Percentiles rank a stretch among this genome's conserved stretches.
Evolutionary conservation across 2,888 invertebrate genomes (phyloP).

Genomic region (Patella ulyssiponensis): DNA sequence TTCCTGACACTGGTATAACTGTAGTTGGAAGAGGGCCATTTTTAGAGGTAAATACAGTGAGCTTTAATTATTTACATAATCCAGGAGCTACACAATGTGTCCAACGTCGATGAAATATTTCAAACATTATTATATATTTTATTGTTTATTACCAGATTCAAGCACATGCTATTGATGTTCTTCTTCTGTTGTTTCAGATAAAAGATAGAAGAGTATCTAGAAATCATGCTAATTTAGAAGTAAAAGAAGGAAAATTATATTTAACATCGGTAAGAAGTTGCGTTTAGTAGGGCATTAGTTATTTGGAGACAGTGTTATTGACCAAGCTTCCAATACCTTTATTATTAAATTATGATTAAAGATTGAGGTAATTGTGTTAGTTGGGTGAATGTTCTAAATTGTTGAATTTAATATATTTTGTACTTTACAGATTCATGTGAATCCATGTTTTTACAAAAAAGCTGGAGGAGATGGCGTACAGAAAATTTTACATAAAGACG

Average conservation of each 20-base stretch:
- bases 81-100: too few relatives aligned
- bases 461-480: slow-evolving; percentile 50
- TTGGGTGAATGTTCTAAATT: too few relatives aligned
- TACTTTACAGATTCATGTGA: slow-evolving; percentile 70
- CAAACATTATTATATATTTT: too few relatives aligned
- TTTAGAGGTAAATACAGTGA: slow-evolving; percentile 54
- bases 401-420: neutral
- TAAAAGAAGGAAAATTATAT: slow-evolving; percentile 68
- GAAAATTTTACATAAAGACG: slow-evolving; percentile 67
- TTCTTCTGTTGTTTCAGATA: slow-evolving; percentile 59
- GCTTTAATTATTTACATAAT: too few relatives aligned
- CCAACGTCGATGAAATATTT: too few relatives aligned
- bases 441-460: slow-evolving; percentile 71
- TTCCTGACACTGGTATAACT: slow-evolving; percentile 53
- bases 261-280: slow-evolving; percentile 70
- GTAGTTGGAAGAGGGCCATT: slow-evolving; percentile 69
- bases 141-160: too few relatives aligned
- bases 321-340: too few relatives aligned
- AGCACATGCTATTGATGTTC: neutral
- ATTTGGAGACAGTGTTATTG: too few relatives aligned
- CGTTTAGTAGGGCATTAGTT: neutral
- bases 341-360: too few relatives aligned
- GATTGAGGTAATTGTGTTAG: too few relatives aligned
- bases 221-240: slow-evolving; percentile 72
- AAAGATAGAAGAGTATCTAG: slow-evolving; percentile 73